phyloP scores from a whole-genome alignment of 1,140 invertebrate genomes.

The Drosophila malerkotliana region DNA sequence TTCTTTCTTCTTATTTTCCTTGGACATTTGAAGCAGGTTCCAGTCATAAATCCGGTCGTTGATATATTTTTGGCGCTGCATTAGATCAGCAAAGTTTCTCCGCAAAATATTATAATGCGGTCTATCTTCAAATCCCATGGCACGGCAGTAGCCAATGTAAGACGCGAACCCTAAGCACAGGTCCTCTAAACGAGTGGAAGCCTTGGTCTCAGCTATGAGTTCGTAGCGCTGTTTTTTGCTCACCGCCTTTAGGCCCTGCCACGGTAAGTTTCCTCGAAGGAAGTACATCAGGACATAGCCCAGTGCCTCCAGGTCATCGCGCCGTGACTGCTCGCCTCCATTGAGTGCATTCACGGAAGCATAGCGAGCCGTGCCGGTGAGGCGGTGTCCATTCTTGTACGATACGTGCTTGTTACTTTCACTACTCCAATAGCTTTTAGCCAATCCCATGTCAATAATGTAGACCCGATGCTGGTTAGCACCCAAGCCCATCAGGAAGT shows the following conservation, averaged over 20 bases:
- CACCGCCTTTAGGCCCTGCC: constrained; percentile 96
- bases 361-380: constrained; percentile 97
- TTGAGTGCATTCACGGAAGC: constrained; percentile 97
- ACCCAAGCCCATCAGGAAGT: constrained; percentile 98
- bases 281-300: constrained; percentile 98
- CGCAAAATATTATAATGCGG: constrained; percentile 98
- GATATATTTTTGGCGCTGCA: constrained; percentile 97
- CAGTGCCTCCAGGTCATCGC: constrained; percentile 97
- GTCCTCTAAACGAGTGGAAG: constrained; percentile 95
- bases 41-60: constrained; percentile 99
- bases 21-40: constrained; percentile 93
- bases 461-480: constrained; percentile 95
- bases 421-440: constrained; percentile 95
- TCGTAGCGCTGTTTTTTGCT: constrained; percentile 96
- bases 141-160: constrained; percentile 97
- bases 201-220: constrained; percentile 97
- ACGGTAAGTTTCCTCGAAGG: constrained; percentile 94
- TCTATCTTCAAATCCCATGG: constrained; percentile 95
- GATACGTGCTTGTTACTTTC: constrained; percentile 92
- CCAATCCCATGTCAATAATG: constrained; percentile 98
- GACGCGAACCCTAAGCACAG: constrained; percentile 97
- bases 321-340: constrained; percentile 93
- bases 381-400: constrained; percentile 96
- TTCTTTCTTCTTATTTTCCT: background rate
- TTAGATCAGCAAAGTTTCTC: constrained; percentile 94